phyloP scores from a whole-genome alignment of 35 echinoderm and acorn worm species.

The Acanthaster planci region DNA sequence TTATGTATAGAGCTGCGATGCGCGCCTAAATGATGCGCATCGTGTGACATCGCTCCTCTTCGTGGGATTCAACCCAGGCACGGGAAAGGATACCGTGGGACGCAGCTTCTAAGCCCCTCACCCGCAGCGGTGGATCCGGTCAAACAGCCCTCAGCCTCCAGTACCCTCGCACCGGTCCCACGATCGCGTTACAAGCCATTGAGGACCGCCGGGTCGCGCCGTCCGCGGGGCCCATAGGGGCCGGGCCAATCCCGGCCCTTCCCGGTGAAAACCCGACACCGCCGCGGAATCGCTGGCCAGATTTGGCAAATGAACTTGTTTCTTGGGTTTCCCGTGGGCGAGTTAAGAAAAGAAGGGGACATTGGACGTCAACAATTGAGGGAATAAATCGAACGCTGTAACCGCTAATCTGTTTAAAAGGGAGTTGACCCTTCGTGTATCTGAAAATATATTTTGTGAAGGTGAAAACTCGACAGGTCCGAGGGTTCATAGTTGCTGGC shows the following conservation, averaged over 20 bases:
- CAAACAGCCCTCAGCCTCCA: conserved; percentile 2
- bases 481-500: too few relatives aligned
- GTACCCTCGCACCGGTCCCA: background rate
- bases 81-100: too few relatives aligned
- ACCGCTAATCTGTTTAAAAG: background rate
- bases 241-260: background rate
- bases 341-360: background rate
- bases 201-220: too few relatives aligned
- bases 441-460: too few relatives aligned
- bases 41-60: too few relatives aligned
- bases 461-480: too few relatives aligned
- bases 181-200: background rate
- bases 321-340: background rate
- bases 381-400: background rate
- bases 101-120: background rate
- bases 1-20: too few relatives aligned
- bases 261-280: background rate
- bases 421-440: background rate
- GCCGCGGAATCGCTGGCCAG: background rate
- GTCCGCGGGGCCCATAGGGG: background rate
- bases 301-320: background rate
- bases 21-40: too few relatives aligned
- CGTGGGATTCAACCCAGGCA: too few relatives aligned
- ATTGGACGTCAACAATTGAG: background rate
- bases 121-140: conserved; percentile 11